These are phyloP conservation scores for Epinotia brunnichana DNA, from an alignment of 2,888 invertebrate genomes.

Conservation along the genomic window DNA sequence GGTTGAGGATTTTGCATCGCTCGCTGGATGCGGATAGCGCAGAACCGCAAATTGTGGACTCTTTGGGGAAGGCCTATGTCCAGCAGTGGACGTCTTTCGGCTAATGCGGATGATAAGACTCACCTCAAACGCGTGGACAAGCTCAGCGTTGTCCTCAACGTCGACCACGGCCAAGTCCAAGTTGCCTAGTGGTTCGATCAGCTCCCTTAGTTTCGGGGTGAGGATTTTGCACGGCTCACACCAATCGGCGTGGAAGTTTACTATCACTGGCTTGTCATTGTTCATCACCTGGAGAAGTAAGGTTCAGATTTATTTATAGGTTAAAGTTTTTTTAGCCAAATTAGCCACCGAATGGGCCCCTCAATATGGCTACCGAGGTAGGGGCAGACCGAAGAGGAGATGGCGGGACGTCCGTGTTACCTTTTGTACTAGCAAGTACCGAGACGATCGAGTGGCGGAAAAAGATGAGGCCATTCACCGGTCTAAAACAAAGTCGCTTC, in stretches of 20 bases:
- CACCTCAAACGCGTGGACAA: conserved; percentile 89
- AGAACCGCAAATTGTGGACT: conserved; percentile 66
- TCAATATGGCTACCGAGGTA: too few relatives aligned
- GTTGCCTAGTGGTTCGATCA: conserved; percentile 88
- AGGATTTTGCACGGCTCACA: conserved; percentile 95
- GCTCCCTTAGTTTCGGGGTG: conserved; percentile 91
- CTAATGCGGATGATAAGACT: not conserved
- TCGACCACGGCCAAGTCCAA: conserved; percentile 92
- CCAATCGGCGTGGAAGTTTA: conserved; percentile 96
- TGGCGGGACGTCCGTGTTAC: too few relatives aligned
- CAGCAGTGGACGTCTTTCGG: not conserved
- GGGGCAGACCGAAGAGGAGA: too few relatives aligned
- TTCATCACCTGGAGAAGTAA: conserved; percentile 86
- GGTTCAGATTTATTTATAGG: too few relatives aligned
- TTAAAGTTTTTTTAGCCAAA: too few relatives aligned
- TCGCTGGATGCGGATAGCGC: too few relatives aligned
- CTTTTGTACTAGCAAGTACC: too few relatives aligned
- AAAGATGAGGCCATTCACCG: too few relatives aligned
- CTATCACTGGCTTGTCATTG: conserved; percentile 92
- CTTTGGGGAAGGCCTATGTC: conserved; percentile 28
- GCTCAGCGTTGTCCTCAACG: conserved; percentile 91
- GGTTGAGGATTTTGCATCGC: conserved; percentile 65
- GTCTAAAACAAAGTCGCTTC: too few relatives aligned
- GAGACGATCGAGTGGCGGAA: too few relatives aligned
- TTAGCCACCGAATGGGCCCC: too few relatives aligned